Evolutionary conservation across 2,888 invertebrate genomes (phyloP).

Genomic region (Leucophenga montana): DNA sequence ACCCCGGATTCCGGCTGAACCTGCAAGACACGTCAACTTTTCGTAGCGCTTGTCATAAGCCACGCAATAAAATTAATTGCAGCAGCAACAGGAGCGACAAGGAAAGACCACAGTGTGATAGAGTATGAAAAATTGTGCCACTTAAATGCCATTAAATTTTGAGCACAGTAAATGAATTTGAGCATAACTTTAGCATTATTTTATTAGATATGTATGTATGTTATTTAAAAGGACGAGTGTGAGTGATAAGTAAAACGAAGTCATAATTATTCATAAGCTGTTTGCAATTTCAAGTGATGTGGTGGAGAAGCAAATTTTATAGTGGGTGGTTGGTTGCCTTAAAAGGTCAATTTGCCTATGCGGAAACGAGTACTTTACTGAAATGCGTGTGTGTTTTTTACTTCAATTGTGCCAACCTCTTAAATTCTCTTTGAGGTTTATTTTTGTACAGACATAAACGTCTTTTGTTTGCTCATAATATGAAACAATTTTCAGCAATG

Average conservation of each 20-base stretch:
- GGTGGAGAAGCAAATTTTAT: slow-evolving; percentile 6
- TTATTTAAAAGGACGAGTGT: slow-evolving; percentile 17
- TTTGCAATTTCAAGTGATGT: slow-evolving; percentile 32
- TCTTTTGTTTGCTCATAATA: neutral
- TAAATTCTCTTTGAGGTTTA: neutral
- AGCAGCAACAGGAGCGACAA: slow-evolving; percentile 20
- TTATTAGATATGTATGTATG: slow-evolving; percentile 15
- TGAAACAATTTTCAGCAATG: neutral
- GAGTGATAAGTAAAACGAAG: slow-evolving; percentile 46
- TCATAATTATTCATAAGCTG: slow-evolving; percentile 63
- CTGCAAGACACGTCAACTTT: slow-evolving; percentile 55
- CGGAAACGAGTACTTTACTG: slow-evolving; percentile 24
- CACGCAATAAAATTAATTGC: slow-evolving; percentile 73
- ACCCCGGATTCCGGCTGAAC: slow-evolving; percentile 2
- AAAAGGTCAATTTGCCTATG: slow-evolving; percentile 37
- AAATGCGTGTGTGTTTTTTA: neutral
- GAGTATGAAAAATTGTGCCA: slow-evolving; percentile 51
- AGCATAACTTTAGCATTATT: slow-evolving; percentile 25
- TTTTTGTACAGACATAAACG: neutral
- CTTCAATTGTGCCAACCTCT: neutral
- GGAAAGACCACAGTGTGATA: slow-evolving; percentile 19
- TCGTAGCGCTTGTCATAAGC: slow-evolving; percentile 43
- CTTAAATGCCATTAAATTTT: slow-evolving; percentile 68
- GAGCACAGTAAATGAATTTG: slow-evolving; percentile 25
- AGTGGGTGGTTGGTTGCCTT: slow-evolving; percentile 36